phyloP scores from a whole-genome alignment of 2,888 invertebrate genomes.

The Octonoba sinensis region DNA sequence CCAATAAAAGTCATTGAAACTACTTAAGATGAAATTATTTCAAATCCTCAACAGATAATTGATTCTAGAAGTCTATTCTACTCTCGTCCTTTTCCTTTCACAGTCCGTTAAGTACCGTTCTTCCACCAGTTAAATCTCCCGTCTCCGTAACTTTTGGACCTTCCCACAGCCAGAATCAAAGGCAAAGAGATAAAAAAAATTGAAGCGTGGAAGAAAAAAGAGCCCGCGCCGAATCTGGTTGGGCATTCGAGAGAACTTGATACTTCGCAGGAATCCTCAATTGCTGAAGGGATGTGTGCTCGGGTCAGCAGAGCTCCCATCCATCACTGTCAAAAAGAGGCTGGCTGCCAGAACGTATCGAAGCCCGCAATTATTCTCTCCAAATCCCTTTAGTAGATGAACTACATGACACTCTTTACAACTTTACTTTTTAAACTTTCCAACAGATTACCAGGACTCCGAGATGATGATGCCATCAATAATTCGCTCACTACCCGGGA shows the following conservation, averaged over 20 bases:
- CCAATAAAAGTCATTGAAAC: no score
- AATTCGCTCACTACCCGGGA: constrained; percentile 38
- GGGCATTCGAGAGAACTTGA: constrained; percentile 29
- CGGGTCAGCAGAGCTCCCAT: constrained; percentile 56
- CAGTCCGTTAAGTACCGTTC: constrained; percentile 59
- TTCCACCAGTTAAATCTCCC: constrained; percentile 51
- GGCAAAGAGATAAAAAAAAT: not conserved
- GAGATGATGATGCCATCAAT: constrained; percentile 63
- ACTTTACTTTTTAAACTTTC: constrained; percentile 63
- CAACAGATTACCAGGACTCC: constrained; percentile 56
- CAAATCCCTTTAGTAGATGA: constrained; percentile 64
- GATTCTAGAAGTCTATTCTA: constrained; percentile 9
- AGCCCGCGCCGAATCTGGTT: constrained; percentile 26
- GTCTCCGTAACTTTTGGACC: constrained; percentile 36
- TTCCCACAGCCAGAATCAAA: constrained; percentile 23
- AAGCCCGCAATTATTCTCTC: constrained; percentile 63
- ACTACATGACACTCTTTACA: constrained; percentile 63
- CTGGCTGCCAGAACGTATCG: constrained; percentile 62
- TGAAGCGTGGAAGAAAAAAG: constrained; percentile 9
- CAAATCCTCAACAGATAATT: constrained; percentile 2
- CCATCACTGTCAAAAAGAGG: constrained; percentile 62
- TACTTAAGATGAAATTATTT: not conserved
- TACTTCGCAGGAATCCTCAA: constrained; percentile 48
- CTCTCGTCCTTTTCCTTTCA: constrained; percentile 17
- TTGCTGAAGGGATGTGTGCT: constrained; percentile 38